Percentiles rank a stretch among this genome's conserved stretches.
These are phyloP conservation scores for Scytalopus superciliaris DNA, from an alignment of 2,113 vertebrate genomes.

Conservation along the genomic window DNA sequence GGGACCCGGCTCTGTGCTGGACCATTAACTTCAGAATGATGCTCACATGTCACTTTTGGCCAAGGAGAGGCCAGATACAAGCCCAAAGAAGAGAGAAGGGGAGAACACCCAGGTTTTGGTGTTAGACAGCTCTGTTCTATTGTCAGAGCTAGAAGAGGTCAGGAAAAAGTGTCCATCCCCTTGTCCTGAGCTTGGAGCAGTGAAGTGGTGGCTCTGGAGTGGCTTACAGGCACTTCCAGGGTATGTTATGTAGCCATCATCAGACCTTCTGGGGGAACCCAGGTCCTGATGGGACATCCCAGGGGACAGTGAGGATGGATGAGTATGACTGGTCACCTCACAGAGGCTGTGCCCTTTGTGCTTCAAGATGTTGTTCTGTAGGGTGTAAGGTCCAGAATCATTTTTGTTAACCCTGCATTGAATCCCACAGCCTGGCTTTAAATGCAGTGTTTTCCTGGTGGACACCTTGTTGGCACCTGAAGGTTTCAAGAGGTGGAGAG, in stretches of 20 bases:
- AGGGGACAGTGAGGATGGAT: background rate
- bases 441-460: background rate
- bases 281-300: background rate
- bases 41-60: fast-evolving
- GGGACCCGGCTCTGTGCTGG: background rate
- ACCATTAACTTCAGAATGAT: background rate
- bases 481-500: background rate
- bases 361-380: background rate
- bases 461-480: background rate
- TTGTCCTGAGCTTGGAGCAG: background rate
- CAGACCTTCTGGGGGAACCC: background rate
- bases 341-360: background rate
- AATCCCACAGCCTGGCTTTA: background rate
- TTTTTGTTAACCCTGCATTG: background rate
- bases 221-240: background rate
- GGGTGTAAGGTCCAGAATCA: background rate
- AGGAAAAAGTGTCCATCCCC: background rate
- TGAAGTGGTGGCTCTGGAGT: background rate
- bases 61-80: background rate
- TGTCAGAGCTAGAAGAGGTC: background rate
- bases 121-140: background rate
- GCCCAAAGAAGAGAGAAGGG: background rate
- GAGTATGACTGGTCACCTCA: background rate
- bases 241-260: background rate
- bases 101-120: background rate